These are phyloP conservation scores for Gerosis bhagava DNA, from an alignment of 2,888 invertebrate species.

Conservation along the genomic window DNA sequence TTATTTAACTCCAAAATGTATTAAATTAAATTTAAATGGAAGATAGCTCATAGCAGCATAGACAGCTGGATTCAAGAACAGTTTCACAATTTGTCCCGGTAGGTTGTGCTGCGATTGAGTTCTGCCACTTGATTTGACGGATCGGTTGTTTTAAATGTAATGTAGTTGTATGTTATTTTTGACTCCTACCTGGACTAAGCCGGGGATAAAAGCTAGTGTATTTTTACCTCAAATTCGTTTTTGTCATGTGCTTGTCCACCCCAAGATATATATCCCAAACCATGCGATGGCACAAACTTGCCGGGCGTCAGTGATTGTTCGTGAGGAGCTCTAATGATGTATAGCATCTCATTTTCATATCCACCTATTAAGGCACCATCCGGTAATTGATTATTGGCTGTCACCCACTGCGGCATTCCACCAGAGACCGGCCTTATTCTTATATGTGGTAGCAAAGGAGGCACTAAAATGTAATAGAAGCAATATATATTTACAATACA, in stretches of 20 bases:
- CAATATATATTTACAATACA: too few species aligned
- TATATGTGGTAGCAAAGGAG: conserved; percentile 39
- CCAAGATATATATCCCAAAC: conserved; percentile 88
- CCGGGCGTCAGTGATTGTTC: conserved; percentile 91
- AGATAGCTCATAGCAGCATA: too few species aligned
- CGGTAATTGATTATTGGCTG: conserved; percentile 84
- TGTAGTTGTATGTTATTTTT: too few species aligned
- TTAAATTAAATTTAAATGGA: too few species aligned
- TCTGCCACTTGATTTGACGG: too few species aligned
- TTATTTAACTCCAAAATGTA: too few species aligned
- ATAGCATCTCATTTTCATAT: conserved; percentile 84
- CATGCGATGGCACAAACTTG: conserved; percentile 87
- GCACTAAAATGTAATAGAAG: conserved; percentile 25
- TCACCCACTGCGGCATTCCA: conserved; percentile 84
- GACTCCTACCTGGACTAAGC: too few species aligned
- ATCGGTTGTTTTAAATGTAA: too few species aligned
- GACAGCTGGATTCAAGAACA: too few species aligned
- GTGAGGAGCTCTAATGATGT: conserved; percentile 86
- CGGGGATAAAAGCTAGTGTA: too few species aligned
- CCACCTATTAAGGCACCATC: conserved; percentile 87
- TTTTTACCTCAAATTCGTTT: conserved; percentile 85
- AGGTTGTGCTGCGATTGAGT: too few species aligned
- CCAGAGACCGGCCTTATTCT: conserved; percentile 42
- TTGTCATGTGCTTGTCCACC: conserved; percentile 88
- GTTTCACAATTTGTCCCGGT: too few species aligned